A percentile compares a stretch with the other conserved stretches of the same genome.
Conservation (phyloP, 1,140 invertebrate species). For the Papilio dardanus region DNA sequence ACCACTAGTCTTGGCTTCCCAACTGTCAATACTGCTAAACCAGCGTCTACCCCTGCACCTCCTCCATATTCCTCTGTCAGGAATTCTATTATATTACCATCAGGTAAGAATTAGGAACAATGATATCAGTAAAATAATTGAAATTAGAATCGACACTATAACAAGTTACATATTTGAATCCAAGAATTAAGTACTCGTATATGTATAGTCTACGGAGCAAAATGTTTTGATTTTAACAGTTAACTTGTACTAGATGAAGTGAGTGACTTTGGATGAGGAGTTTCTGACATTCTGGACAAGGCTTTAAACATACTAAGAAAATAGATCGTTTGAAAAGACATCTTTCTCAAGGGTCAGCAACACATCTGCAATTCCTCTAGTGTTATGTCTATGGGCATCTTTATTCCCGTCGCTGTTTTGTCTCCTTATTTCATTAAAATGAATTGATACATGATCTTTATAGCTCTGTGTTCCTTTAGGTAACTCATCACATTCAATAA, state of each 20-base stretch:
- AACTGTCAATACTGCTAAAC: slow-evolving; percentile 88
- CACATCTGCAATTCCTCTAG: too few species aligned
- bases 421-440: not conserved
- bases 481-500: slow-evolving; percentile 75
- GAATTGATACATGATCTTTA: not conserved
- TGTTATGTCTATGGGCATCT: not conserved
- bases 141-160: too few species aligned
- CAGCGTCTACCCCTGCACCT: slow-evolving; percentile 89
- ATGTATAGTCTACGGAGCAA: too few species aligned
- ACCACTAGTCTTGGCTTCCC: slow-evolving; percentile 79
- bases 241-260: too few species aligned
- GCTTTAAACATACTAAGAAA: too few species aligned
- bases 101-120: slow-evolving; percentile 50
- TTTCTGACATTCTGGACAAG: too few species aligned
- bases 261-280: too few species aligned
- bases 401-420: not conserved
- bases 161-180: too few species aligned
- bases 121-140: not conserved
- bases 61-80: slow-evolving; percentile 86
- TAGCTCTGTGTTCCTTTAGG: slow-evolving; percentile 47
- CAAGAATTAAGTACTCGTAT: too few species aligned
- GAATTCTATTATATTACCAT: slow-evolving; percentile 73
- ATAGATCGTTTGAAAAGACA: too few species aligned
- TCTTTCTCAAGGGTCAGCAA: too few species aligned
- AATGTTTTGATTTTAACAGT: too few species aligned